Base-by-base conservation (phyloP, 2,113 vertebrate genomes). In the Pardalotus punctatus region DNA sequence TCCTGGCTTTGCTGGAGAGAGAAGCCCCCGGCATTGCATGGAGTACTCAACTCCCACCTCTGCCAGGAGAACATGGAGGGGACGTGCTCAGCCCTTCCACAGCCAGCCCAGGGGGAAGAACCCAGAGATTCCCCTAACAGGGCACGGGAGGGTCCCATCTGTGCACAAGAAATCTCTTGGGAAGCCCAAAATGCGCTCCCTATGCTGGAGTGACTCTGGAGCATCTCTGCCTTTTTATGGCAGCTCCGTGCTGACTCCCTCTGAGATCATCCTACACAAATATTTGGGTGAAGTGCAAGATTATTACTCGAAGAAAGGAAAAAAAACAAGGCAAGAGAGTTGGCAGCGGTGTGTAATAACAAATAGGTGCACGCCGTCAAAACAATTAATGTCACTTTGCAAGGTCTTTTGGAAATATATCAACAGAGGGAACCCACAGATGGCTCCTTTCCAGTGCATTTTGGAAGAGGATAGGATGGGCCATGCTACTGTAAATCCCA, bases 381-480 rank as follows among this genome's bases (percentile, higher is more conserved):
- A 97, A 97, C 96, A 97, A 96, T 97, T 97, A 95, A 94, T 96
- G 86, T 97, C 97, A 97, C 91, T 97, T 95, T 96, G 95, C 96
- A 98, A 97, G 92, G 96, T 96, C 97, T 97, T 97, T 96, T 62
- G 93, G 96, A 97, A 98, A 97, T 88, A 83, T 81, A 91, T 96
- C 94, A 96, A 95, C 96, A 96, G 96, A 97, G 94, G 96, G 91
- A 97, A 94, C 88, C 94, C 90, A 94, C 97, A 97, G 95, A 97
- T 96, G 97, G 95, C 70, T 96, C 65, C 74, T 96, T 96, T 97
- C 97, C 96, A 94, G 95, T 70, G 94, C 91, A 72, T 92, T 97
- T 97, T 96, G 91, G 94, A 95, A 95, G 62, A 67, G 79, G 81
- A 72, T 76, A 96, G 94, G 86, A 82, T 43, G 33, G 69, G 36